phyloP scores from a whole-genome alignment of 2,113 vertebrate genomes.

The Ictalurus punctatus region DNA sequence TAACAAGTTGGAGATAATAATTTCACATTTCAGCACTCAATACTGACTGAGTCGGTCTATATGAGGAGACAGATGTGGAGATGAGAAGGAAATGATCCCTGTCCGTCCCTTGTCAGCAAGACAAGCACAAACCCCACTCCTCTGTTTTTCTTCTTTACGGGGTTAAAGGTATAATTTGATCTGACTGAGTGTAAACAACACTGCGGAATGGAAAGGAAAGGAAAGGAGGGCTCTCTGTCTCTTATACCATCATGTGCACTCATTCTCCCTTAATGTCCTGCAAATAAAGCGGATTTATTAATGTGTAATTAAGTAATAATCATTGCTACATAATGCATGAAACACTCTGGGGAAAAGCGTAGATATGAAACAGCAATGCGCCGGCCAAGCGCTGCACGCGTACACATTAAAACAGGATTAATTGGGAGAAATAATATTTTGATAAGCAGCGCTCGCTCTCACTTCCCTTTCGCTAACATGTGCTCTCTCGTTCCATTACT shows the following conservation, averaged over 20 bases:
- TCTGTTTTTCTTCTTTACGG: slow-evolving; percentile 9
- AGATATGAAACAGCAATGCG: slow-evolving; percentile 66
- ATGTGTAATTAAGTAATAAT: slow-evolving; percentile 85
- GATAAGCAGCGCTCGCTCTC: slow-evolving; percentile 67
- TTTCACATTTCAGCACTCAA: not conserved
- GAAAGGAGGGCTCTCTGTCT: slow-evolving; percentile 56
- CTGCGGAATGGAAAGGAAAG: slow-evolving; percentile 42
- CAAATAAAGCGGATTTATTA: slow-evolving; percentile 83
- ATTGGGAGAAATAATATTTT: slow-evolving; percentile 79
- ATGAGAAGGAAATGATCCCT: slow-evolving; percentile 60
- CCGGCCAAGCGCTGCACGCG: slow-evolving; percentile 62
- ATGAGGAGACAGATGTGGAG: slow-evolving; percentile 16
- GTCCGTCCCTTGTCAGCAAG: slow-evolving; percentile 49
- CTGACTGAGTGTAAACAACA: slow-evolving; percentile 62
- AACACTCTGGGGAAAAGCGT: slow-evolving; percentile 71
- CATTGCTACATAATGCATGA: slow-evolving; percentile 81
- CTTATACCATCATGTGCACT: slow-evolving; percentile 66
- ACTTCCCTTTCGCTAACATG: slow-evolving; percentile 15
- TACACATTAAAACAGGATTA: slow-evolving; percentile 79
- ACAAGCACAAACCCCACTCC: slow-evolving; percentile 24
- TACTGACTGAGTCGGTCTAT: not conserved
- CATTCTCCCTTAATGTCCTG: slow-evolving; percentile 79
- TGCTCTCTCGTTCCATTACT: slow-evolving; percentile 41
- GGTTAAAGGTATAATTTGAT: slow-evolving; percentile 63
- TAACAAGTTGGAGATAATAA: too few relatives aligned